Conservation (phyloP, 1,140 invertebrate species). For the Hycleus cichorii region DNA sequence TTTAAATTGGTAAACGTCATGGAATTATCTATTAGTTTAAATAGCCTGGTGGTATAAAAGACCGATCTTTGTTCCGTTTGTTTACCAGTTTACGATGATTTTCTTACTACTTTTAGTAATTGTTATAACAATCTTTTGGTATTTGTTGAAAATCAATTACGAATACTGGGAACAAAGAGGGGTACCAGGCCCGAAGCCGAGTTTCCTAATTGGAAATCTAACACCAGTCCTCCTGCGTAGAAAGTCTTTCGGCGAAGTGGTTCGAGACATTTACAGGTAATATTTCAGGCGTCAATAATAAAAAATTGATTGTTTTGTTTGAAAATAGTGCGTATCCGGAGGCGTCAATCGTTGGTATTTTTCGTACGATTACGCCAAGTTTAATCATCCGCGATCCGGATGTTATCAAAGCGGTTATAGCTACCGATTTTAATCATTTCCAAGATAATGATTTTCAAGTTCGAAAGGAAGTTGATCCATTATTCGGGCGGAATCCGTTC, state of each 20-base stretch:
- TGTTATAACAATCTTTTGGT: not conserved
- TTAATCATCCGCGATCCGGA: constrained; percentile 40
- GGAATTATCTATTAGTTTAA: no score
- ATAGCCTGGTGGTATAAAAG: no score
- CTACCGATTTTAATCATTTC: constrained; percentile 35
- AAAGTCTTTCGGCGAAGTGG: constrained; percentile 6
- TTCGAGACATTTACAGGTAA: constrained; percentile 24
- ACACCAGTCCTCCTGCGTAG: constrained; percentile 16
- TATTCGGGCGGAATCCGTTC: no score
- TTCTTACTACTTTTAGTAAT: not conserved
- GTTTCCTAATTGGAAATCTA: constrained; percentile 34
- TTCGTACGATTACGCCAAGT: not conserved
- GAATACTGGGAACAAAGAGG: constrained; percentile 28
- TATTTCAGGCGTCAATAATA: no score
- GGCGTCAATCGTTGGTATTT: not conserved
- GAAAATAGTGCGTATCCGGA: constrained; percentile 1
- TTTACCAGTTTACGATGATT: not conserved
- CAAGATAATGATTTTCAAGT: constrained; percentile 30
- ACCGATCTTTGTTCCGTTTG: no score
- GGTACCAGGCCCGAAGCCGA: constrained; percentile 24
- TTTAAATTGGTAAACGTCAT: no score
- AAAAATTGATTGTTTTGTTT: not conserved
- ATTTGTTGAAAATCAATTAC: constrained; percentile 13
- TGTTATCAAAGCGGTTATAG: constrained; percentile 36
- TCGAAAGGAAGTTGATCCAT: constrained; percentile 6